A percentile compares a stretch with the other conserved stretches of the same genome.
These are phyloP conservation scores for Xestia c-nigrum DNA, from an alignment of 2,888 invertebrate species.

Conservation along the genomic window DNA sequence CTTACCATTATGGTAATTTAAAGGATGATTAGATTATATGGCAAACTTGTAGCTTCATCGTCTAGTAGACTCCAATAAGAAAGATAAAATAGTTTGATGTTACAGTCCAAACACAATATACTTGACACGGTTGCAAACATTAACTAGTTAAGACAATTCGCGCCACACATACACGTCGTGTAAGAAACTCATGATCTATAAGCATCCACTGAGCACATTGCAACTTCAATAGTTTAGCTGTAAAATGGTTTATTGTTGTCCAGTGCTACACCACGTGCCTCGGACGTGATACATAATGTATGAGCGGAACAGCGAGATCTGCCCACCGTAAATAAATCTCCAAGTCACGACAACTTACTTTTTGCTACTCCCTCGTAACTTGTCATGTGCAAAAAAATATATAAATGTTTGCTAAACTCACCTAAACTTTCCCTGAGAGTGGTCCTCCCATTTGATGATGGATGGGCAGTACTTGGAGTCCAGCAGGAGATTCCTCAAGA, in stretches of 20 bases:
- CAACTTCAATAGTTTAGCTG: slow-evolving; percentile 72
- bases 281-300: slow-evolving; percentile 81
- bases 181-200: slow-evolving; percentile 69
- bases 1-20: slow-evolving; percentile 45
- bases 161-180: slow-evolving; percentile 32
- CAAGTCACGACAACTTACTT: slow-evolving; percentile 76
- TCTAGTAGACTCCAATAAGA: slow-evolving; percentile 20
- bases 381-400: slow-evolving; percentile 42
- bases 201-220: slow-evolving; percentile 65
- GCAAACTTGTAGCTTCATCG: slow-evolving; percentile 25
- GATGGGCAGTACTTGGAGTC: slow-evolving; percentile 94
- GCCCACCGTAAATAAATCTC: slow-evolving; percentile 68
- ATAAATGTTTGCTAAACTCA: slow-evolving; percentile 72
- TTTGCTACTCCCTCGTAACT: slow-evolving; percentile 57
- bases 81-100: slow-evolving; percentile 18
- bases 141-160: slow-evolving; percentile 47
- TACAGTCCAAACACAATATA: slow-evolving; percentile 34
- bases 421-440: slow-evolving; percentile 95
- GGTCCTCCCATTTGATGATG: slow-evolving; percentile 97
- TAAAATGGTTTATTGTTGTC: slow-evolving; percentile 78
- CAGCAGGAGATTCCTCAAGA: slow-evolving; percentile 95
- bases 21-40: slow-evolving; percentile 33
- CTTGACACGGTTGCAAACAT: slow-evolving; percentile 64
- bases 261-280: slow-evolving; percentile 81
- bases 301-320: slow-evolving; percentile 71